Conservation (phyloP, 1,140 invertebrate genomes). For the Listronotus bonariensis region DNA sequence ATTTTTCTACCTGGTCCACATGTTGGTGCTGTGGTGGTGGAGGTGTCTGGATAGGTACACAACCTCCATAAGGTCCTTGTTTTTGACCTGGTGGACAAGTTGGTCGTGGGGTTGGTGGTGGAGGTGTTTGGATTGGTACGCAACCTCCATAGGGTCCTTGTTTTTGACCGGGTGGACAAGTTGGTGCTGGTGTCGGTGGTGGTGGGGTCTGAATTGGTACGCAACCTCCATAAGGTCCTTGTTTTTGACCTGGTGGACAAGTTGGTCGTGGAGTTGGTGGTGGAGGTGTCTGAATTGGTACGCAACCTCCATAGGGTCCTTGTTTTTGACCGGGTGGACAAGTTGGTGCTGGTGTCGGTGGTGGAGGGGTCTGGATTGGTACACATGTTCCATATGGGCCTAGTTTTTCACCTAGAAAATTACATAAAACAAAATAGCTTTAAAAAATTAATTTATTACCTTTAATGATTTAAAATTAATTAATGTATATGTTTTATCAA, state of each 20-base stretch:
- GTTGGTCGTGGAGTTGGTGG: not conserved
- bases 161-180: too few species aligned
- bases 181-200: too few species aligned
- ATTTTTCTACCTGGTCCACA: conserved; percentile 13
- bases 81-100: conserved; percentile 22
- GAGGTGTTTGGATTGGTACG: not conserved
- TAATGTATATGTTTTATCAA: too few species aligned
- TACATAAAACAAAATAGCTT: too few species aligned
- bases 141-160: too few species aligned
- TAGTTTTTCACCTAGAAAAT: not conserved
- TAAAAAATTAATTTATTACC: too few species aligned
- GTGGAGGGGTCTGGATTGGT: not conserved
- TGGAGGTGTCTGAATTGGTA: not conserved
- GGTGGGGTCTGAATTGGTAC: too few species aligned
- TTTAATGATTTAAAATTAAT: too few species aligned
- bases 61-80: conserved; percentile 24
- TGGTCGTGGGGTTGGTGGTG: conserved; percentile 2
- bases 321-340: conserved; percentile 18
- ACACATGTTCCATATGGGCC: conserved; percentile 17
- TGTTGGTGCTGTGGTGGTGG: not conserved
- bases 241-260: not conserved
- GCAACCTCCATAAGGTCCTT: too few species aligned
- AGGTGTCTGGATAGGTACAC: conserved; percentile 2
- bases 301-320: conserved; percentile 30
- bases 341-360: not conserved